phyloP scores from a whole-genome alignment of 2,797 vertebrate species.

The Neostethus bicornis region DNA sequence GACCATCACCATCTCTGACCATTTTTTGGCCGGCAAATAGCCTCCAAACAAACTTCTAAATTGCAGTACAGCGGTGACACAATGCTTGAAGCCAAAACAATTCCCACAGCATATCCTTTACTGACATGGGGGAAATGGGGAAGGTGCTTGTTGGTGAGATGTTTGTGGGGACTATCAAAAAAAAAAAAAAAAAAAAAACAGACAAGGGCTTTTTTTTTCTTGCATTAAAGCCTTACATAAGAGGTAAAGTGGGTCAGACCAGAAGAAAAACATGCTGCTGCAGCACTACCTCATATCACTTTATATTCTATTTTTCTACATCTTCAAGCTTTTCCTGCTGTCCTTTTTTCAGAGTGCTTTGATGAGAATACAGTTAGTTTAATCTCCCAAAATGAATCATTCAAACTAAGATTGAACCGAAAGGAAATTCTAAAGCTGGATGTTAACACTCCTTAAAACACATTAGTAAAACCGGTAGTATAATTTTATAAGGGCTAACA shows the following conservation, averaged over 20 bases:
- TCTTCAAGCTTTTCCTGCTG: conserved; percentile 34
- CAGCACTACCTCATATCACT: conserved; percentile 46
- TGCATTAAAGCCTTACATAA: conserved; percentile 53
- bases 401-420: no score
- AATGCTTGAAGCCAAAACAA: conserved; percentile 38
- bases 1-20: conserved; percentile 6
- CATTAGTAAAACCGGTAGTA: conserved; percentile 3
- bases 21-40: conserved; percentile 17
- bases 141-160: conserved; percentile 7
- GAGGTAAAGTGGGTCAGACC: conserved; percentile 68
- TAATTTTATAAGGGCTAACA: conserved; percentile 26
- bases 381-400: conserved; percentile 28
- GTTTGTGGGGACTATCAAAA: conserved; percentile 18
- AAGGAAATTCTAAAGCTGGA: no score
- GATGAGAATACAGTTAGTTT: conserved; percentile 21
- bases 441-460: no score
- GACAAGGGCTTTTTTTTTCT: conserved; percentile 55
- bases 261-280: conserved; percentile 54
- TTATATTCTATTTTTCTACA: conserved; percentile 32
- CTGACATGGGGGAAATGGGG: conserved; percentile 19
- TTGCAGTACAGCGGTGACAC: conserved; percentile 20
- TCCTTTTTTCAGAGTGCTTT: conserved; percentile 20
- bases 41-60: conserved; percentile 23
- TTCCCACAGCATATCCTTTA: conserved; percentile 35
- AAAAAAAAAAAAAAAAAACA: conserved; percentile 58